Conservation (phyloP, 92 coral and sea anemone species). For the Palythoa heliodiscus region DNA sequence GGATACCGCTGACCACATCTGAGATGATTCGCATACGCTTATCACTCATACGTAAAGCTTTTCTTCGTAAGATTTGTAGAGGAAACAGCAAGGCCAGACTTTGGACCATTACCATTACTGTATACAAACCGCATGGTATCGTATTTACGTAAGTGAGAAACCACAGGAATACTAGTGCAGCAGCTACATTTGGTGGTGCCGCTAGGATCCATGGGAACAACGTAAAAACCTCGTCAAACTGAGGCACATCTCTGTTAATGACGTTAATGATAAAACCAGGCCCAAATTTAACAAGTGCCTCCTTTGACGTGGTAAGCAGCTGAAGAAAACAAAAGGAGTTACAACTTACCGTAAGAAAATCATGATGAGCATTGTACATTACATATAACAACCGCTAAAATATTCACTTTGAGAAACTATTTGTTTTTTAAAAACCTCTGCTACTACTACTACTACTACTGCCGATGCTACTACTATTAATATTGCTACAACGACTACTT, state of each 20-base stretch:
- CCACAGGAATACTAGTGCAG: not conserved
- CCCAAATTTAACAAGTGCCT: not conserved
- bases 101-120: not conserved
- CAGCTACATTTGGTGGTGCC: constrained; percentile 11
- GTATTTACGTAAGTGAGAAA: not conserved
- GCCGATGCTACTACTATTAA: not conserved
- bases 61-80: constrained; percentile 5
- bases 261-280: constrained; percentile 21
- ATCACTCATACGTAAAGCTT: constrained; percentile 24
- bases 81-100: not conserved
- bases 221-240: not conserved
- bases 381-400: not conserved
- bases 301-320: constrained; percentile 20
- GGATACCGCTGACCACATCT: constrained; percentile 40
- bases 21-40: constrained; percentile 35
- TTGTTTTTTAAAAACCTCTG: not conserved
- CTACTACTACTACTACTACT: not conserved
- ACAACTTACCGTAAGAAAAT: not conserved
- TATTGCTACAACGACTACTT: not conserved
- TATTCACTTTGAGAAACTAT: not conserved
- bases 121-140: constrained; percentile 8
- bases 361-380: not conserved
- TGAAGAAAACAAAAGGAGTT: not conserved
- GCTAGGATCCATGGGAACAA: constrained; percentile 22
- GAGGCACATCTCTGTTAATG: constrained; percentile 20